A percentile compares a stretch with the other conserved stretches of the same genome.
phyloP scores from a whole-genome alignment of 2,888 invertebrate species.

The Chirona hameri region DNA sequence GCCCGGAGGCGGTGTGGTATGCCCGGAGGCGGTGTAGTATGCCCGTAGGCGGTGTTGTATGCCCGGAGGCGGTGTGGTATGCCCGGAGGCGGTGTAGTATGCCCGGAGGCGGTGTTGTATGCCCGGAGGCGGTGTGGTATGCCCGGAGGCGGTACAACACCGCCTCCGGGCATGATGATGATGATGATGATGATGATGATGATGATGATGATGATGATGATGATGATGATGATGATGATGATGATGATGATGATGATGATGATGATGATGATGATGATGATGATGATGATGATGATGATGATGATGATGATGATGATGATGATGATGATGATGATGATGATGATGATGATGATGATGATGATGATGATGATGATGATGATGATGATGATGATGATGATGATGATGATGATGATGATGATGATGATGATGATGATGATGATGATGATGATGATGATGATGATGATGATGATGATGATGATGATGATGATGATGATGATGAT shows the following conservation, averaged over 20 bases:
- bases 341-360: neutral
- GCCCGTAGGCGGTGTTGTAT: too few relatives aligned
- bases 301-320: constrained; percentile 3
- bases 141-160: too few relatives aligned
- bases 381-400: neutral
- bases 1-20: too few relatives aligned
- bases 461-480: neutral
- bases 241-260: neutral
- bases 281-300: neutral
- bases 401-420: neutral
- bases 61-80: too few relatives aligned
- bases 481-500: neutral
- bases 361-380: neutral
- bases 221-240: neutral
- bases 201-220: neutral
- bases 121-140: too few relatives aligned
- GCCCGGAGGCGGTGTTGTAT: too few relatives aligned
- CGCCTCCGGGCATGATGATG: too few relatives aligned
- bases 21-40: too few relatives aligned
- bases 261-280: neutral
- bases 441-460: neutral
- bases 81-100: too few relatives aligned
- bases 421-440: neutral
- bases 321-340: neutral
- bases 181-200: neutral